Base-by-base conservation (phyloP, 2,888 invertebrate genomes). In the Ephialtes manifestator region DNA sequence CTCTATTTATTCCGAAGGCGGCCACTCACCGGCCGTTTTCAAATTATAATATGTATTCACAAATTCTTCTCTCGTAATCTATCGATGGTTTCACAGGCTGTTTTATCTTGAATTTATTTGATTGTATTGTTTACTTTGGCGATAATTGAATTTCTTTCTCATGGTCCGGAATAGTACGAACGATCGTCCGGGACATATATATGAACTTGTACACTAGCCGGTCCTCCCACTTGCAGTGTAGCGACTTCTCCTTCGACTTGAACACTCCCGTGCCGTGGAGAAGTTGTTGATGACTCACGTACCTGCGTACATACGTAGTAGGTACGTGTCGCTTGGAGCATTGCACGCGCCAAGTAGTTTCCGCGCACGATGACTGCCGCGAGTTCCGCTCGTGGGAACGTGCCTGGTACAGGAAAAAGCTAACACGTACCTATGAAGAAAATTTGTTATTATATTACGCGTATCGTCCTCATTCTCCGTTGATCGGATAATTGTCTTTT, bases 351-450 rank as follows among this genome's bases (percentile, higher is more conserved):
- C 53, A 65, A 67, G n/a, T 31, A 78, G 51, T 78, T 74, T 83
- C 67, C 78, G 74, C 39, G 55, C 65, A 68, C 48, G 67, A 72
- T 13, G 48, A 67, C 58, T 18, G 58, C 72, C 65, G 46, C 60
- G 63, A 79, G 68, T 79, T 83, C 55, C 68, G 70, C 71, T 75
- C 83, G 75, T 83, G 83, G 83, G 83, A 83, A 79, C 83, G 46
- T 39, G 18, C 63, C 46, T 28, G 18, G 53, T 58, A 48, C 18
- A 68, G 51, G 13, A 68, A 70, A 60, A 75, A 63, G 18, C 55
- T 75, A 24, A 24, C 24, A 24, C 24, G 24, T 24, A 24, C 24
- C 24, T 24, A 24, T 24, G 24, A n/a, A n/a, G n/a, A n/a, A n/a
- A n/a, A n/a, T n/a, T n/a, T n/a, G n/a, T n/a, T n/a, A n/a, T n/a